These are phyloP conservation scores for Corythoichthys haematopterus DNA, from an alignment of 2,113 vertebrate genomes.

Conservation along the genomic window DNA sequence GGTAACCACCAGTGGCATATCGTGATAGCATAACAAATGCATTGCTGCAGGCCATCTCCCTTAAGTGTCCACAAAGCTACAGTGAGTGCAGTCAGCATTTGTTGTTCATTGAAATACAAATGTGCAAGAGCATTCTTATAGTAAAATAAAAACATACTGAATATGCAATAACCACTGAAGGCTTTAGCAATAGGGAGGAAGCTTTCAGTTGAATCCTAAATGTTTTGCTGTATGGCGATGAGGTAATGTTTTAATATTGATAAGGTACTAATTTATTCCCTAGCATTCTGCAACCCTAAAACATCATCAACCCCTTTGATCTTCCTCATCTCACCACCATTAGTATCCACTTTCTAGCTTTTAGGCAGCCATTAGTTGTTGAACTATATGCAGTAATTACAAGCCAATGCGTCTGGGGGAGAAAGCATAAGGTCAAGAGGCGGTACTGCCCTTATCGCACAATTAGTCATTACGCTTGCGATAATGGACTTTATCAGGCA, in stretches of 20 bases:
- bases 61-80: constrained; percentile 28
- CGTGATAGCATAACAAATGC: constrained; percentile 35
- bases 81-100: constrained; percentile 9
- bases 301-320: constrained; percentile 10
- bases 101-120: neutral
- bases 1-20: constrained; percentile 11
- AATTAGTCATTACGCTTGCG: constrained; percentile 29
- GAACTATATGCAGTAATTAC: constrained; percentile 47
- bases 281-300: constrained; percentile 5
- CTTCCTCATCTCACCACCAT: constrained; percentile 7
- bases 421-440: constrained; percentile 18
- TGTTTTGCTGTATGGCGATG: neutral
- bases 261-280: neutral
- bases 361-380: constrained; percentile 30
- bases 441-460: constrained; percentile 26
- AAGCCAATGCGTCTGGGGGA: constrained; percentile 40
- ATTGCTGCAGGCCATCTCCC: constrained; percentile 35
- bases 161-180: neutral
- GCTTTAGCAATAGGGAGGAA: neutral
- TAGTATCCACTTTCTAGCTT: constrained; percentile 18
- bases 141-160: neutral
- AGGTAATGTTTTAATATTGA: neutral
- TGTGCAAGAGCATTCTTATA: neutral
- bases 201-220: neutral
- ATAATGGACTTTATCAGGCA: constrained; percentile 21